Percentiles rank a stretch among this genome's conserved stretches.
phyloP scores from a whole-genome alignment of 2,113 vertebrate genomes.

The Butastur rufipennis region DNA sequence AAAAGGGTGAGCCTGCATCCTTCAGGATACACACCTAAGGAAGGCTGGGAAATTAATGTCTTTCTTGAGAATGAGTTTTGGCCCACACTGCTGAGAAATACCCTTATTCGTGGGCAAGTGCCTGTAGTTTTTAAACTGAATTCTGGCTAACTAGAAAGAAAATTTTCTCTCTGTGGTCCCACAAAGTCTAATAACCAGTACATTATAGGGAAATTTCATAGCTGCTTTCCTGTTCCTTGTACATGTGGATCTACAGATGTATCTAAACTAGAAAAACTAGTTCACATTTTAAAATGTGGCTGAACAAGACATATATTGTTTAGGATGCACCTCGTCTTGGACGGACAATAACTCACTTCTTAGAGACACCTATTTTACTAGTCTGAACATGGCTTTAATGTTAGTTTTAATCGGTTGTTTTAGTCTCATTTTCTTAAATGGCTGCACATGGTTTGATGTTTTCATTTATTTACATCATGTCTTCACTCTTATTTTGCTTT shows the following conservation, averaged over 20 bases:
- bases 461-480: background rate
- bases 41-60: background rate
- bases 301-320: background rate
- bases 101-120: background rate
- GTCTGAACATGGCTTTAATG: background rate
- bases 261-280: background rate
- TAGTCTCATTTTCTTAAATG: background rate
- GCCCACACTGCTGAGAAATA: background rate
- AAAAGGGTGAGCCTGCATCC: background rate
- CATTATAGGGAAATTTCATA: background rate
- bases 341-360: background rate
- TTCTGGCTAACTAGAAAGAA: background rate
- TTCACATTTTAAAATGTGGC: background rate
- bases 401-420: fast-evolving
- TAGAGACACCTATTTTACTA: background rate
- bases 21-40: background rate
- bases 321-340: background rate
- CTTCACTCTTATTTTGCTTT: background rate
- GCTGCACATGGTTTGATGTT: background rate
- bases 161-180: background rate
- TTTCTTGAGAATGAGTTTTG: background rate
- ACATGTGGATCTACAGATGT: background rate
- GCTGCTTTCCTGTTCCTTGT: background rate
- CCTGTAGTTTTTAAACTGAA: background rate
- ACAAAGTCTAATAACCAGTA: background rate